Conservation (phyloP, 2,797 vertebrate genomes). For the Merluccius polli region DNA sequence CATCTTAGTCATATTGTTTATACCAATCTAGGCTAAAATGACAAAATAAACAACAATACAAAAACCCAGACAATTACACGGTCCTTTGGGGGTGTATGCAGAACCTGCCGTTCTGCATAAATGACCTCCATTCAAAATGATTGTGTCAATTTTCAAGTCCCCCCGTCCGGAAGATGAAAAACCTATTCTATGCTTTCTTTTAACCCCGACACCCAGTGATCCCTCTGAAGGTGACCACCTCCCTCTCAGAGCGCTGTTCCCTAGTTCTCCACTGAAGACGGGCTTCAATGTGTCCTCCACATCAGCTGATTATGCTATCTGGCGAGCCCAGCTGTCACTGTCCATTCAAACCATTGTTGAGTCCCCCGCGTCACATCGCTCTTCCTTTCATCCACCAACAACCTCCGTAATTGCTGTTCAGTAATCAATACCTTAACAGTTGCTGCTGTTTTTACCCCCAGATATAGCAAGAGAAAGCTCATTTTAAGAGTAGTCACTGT, state of each 20-base stretch:
- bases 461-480: constrained; percentile 34
- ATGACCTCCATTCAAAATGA: neutral
- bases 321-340: constrained; percentile 75
- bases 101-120: neutral
- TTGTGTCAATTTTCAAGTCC: constrained; percentile 16
- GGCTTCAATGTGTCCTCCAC: constrained; percentile 69
- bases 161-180: constrained; percentile 28
- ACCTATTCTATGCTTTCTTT: constrained; percentile 27
- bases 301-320: constrained; percentile 82
- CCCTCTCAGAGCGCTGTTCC: constrained; percentile 53
- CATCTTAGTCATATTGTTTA: neutral
- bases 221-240: constrained; percentile 67
- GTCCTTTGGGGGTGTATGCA: neutral
- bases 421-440: constrained; percentile 72
- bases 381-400: constrained; percentile 64
- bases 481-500: constrained; percentile 45
- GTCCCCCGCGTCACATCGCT: constrained; percentile 21
- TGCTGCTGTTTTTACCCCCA: constrained; percentile 35
- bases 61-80: neutral
- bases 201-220: constrained; percentile 50
- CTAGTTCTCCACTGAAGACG: constrained; percentile 66
- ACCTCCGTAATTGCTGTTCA: constrained; percentile 73
- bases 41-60: neutral
- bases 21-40: neutral
- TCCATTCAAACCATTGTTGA: constrained; percentile 76